These are phyloP conservation scores for Synergus gifuensis DNA, from an alignment of 2,888 invertebrate genomes.

Conservation along the genomic window DNA sequence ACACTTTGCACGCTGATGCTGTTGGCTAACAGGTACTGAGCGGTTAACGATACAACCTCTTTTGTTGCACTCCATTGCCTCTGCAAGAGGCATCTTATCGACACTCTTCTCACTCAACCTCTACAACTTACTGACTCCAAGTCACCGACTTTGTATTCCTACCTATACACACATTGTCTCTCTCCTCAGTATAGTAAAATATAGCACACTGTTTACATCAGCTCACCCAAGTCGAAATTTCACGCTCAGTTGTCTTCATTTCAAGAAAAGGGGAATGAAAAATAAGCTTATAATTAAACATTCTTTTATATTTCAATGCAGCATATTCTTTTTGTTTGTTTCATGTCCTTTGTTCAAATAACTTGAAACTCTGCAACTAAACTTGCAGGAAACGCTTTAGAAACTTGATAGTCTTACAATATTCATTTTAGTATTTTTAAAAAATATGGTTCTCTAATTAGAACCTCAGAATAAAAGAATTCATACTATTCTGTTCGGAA, in stretches of 20 bases:
- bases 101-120: constrained; percentile 48
- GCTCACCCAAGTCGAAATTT: constrained; percentile 14
- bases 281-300: neutral
- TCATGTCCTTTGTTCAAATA: neutral
- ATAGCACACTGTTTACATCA: constrained; percentile 28
- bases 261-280: neutral
- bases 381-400: neutral
- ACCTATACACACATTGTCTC: constrained; percentile 26
- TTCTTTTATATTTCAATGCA: neutral
- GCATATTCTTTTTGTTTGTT: neutral
- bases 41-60: constrained; percentile 64
- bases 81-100: constrained; percentile 69
- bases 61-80: constrained; percentile 70
- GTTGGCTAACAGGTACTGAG: constrained; percentile 57
- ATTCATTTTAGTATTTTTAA: no score
- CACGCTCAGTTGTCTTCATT: constrained; percentile 23
- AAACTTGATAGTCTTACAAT: no score
- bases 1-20: constrained; percentile 68
- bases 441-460: no score
- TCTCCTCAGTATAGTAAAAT: constrained; percentile 6
- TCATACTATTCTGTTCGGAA: no score
- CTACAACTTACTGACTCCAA: constrained; percentile 17
- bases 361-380: neutral
- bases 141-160: constrained; percentile 27
- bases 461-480: no score